Evolutionary conservation across 2,888 invertebrate genomes (phyloP).

Genomic region (Mythimna albipuncta): DNA sequence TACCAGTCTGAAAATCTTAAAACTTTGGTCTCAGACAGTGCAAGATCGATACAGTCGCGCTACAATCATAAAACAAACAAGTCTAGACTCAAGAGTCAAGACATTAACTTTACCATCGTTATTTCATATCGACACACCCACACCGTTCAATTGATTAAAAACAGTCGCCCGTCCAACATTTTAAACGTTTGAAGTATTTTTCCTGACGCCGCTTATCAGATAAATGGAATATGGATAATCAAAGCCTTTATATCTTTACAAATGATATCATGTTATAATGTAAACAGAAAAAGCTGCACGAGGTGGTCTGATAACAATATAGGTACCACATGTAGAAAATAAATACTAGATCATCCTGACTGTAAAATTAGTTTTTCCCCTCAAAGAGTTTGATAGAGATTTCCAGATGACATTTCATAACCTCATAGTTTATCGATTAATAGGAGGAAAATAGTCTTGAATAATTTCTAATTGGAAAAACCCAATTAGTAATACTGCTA

Average conservation of each 20-base stretch:
- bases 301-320: not conserved
- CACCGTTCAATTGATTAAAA: slow-evolving; percentile 1
- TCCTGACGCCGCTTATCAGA: slow-evolving; percentile 33
- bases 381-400: not conserved
- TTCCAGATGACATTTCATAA: not conserved
- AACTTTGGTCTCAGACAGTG: not conserved
- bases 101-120: slow-evolving; percentile 1
- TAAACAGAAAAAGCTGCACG: slow-evolving; percentile 11
- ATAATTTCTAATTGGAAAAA: not conserved
- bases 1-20: no score
- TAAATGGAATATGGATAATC: slow-evolving; percentile 28
- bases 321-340: not conserved
- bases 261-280: not conserved
- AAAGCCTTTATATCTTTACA: slow-evolving; percentile 7
- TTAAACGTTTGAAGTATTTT: no score
- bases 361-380: not conserved
- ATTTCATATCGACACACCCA: slow-evolving; percentile 4
- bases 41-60: slow-evolving; percentile 1
- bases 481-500: not conserved
- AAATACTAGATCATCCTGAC: not conserved
- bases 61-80: slow-evolving; percentile 1
- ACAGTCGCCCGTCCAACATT: no score
- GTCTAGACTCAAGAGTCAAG: not conserved
- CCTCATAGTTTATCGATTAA: slow-evolving; percentile 8
- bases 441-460: slow-evolving; percentile 20